phyloP scores from a whole-genome alignment of 2,888 invertebrate species.

The Mantis religiosa region DNA sequence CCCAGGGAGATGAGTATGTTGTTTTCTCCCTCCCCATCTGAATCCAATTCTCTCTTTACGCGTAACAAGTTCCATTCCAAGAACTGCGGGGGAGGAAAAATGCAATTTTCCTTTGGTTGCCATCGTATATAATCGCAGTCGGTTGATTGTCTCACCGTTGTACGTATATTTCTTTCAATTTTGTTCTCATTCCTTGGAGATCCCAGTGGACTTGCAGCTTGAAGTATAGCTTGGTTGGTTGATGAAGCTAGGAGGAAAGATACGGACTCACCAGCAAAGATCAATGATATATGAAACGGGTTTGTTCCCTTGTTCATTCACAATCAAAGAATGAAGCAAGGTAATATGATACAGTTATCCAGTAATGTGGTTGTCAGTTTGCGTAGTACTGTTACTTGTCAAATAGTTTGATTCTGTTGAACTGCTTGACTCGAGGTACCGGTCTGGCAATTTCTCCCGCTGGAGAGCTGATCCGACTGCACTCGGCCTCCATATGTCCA shows the following conservation, averaged over 20 bases:
- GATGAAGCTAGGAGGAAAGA: not conserved
- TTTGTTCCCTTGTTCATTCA: not conserved
- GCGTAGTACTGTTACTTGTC: too few relatives aligned
- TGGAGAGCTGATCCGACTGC: too few relatives aligned
- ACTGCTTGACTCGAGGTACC: too few relatives aligned
- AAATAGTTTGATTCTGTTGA: too few relatives aligned
- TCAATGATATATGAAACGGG: not conserved
- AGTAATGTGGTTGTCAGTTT: too few relatives aligned
- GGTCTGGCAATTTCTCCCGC: too few relatives aligned
- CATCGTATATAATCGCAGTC: slow-evolving; percentile 23
- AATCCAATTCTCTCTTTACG: slow-evolving; percentile 14
- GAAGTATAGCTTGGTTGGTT: not conserved
- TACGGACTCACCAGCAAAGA: not conserved
- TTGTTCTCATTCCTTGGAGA: slow-evolving; percentile 26
- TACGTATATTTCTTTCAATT: slow-evolving; percentile 29
- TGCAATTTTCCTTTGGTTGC: slow-evolving; percentile 23
- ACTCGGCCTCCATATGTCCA: too few relatives aligned
- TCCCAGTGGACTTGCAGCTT: not conserved
- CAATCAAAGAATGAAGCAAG: not conserved
- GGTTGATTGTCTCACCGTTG: slow-evolving; percentile 16
- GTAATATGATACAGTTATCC: too few relatives aligned
- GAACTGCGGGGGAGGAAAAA: not conserved
- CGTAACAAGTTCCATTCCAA: slow-evolving; percentile 1
- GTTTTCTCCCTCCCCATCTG: not conserved
- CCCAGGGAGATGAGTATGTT: not conserved